A percentile compares a stretch with the other conserved stretches of the same genome.
Conservation (phyloP, 2,888 invertebrate genomes). For the Drosophila tripunctata region DNA sequence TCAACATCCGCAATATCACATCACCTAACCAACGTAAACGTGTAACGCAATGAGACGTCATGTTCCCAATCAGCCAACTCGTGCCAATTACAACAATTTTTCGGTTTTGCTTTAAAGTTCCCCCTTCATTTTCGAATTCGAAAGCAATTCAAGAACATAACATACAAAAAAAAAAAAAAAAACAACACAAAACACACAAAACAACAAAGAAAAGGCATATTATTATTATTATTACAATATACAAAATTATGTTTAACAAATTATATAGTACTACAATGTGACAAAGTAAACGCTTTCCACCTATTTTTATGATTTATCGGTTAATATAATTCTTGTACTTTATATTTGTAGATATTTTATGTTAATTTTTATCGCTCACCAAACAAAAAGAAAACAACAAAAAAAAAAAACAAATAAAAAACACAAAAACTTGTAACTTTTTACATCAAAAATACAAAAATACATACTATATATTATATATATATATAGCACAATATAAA, state of each 20-base stretch:
- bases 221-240: constrained; percentile 22
- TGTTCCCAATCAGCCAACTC: constrained; percentile 33
- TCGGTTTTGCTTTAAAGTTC: too few relatives aligned
- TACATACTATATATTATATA: neutral
- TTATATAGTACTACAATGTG: constrained; percentile 42
- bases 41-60: constrained; percentile 3
- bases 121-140: too few relatives aligned
- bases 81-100: constrained; percentile 40
- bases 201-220: constrained; percentile 49
- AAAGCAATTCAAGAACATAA: constrained; percentile 38
- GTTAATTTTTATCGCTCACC: constrained; percentile 29
- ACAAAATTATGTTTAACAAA: neutral
- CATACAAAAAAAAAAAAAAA: constrained; percentile 8
- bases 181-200: constrained; percentile 3
- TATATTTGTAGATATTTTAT: constrained; percentile 41
- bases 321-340: constrained; percentile 50
- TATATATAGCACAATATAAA: constrained; percentile 25
- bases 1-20: too few relatives aligned
- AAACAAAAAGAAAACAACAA: neutral
- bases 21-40: neutral
- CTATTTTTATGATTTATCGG: constrained; percentile 46
- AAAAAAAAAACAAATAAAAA: constrained; percentile 3
- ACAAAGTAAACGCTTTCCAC: constrained; percentile 67
- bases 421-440: constrained; percentile 20
- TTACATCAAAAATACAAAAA: constrained; percentile 11